A percentile compares a stretch with the other conserved stretches of the same genome.
These are phyloP conservation scores for Euborellia annulipes DNA, from an alignment of 1,140 invertebrate genomes.

Conservation along the genomic window DNA sequence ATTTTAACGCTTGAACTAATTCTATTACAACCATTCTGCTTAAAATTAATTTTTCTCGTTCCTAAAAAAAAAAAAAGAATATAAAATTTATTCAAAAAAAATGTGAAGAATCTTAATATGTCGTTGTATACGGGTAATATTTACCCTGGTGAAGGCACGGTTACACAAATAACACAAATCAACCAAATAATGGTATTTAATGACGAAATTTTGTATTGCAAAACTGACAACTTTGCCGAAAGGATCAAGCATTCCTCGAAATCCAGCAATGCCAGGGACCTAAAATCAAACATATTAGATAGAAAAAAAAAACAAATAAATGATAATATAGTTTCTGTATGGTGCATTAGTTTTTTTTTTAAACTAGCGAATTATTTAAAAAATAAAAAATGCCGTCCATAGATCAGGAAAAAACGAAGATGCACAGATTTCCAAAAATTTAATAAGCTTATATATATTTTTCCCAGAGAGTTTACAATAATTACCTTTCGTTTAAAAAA, in stretches of 20 bases:
- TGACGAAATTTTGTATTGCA: conserved; percentile 70
- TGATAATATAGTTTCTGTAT: too few relatives aligned
- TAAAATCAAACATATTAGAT: too few relatives aligned
- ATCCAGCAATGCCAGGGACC: conserved; percentile 10
- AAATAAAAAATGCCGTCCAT: too few relatives aligned
- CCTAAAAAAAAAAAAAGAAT: conserved; percentile 32
- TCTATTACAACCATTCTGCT: conserved; percentile 84
- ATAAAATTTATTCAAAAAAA: background rate
- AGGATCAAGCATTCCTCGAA: conserved; percentile 72
- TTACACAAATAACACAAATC: conserved; percentile 84
- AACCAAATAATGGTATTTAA: conserved; percentile 69
- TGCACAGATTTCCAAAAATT: too few relatives aligned
- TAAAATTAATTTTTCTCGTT: conserved; percentile 84
- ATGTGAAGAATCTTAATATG: conserved; percentile 5
- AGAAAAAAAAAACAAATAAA: too few relatives aligned
- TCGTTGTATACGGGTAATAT: conserved; percentile 8
- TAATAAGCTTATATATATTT: too few relatives aligned
- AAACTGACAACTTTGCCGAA: conserved; percentile 89
- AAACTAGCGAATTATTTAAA: too few relatives aligned
- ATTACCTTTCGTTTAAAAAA: too few relatives aligned
- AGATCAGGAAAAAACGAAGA: too few relatives aligned
- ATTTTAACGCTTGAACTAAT: conserved; percentile 86
- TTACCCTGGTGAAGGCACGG: conserved; percentile 61
- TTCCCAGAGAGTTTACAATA: too few relatives aligned
- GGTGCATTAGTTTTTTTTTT: too few relatives aligned